Evolutionary conservation across 1,140 invertebrate species (phyloP), one percentile per base, ranked within the genome.

Genomic region (Meloidogyne hapla): DNA sequence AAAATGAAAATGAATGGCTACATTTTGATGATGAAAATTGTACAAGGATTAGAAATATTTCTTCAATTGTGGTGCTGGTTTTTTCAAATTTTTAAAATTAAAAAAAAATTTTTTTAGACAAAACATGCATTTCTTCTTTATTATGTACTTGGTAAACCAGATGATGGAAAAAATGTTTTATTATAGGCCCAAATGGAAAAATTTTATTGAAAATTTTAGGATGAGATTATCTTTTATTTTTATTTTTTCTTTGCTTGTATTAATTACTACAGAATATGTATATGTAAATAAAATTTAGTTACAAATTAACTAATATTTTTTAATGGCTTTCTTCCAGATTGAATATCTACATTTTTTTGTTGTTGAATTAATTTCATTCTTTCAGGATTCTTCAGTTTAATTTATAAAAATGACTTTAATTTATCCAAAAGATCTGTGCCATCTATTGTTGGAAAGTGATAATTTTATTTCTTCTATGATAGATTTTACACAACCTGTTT

Each of bases 11-110:
- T 61, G 21, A 73, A 15, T 77, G 76, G 76, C 26, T 77, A n/a
- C 25, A 78, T 18, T 77, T 77, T 28, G 62, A 77, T 42, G 76
- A 77, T 69, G 76, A 77, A 13, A 18, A 66, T 8, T 75, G 72
- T 45, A 26, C 61, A 23, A 18, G 23, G 10, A 33, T 74, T 25
- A 23, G 13, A 9, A 38, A 48, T 64, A 61, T 45, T 25, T 25
- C 40, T 48, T 38, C 67, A 5, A 38, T 71, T 38, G 75, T 76
- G 42, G 28, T 26, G 33, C 69, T 26, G 1, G 2, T 10, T n/a
- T n/a, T 28, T 72, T 45, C 8, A 33, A 33, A 33, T 8, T n/a
- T 62, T n/a, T 25, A 48, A 71, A 71, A 71, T 61, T 21, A 0
- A 13, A 64, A 45, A 72, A 28, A n/a, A 25, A 33, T 13, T 33